phyloP scores from a whole-genome alignment of 2,797 vertebrate genomes.

The Bovichtus diacanthus region DNA sequence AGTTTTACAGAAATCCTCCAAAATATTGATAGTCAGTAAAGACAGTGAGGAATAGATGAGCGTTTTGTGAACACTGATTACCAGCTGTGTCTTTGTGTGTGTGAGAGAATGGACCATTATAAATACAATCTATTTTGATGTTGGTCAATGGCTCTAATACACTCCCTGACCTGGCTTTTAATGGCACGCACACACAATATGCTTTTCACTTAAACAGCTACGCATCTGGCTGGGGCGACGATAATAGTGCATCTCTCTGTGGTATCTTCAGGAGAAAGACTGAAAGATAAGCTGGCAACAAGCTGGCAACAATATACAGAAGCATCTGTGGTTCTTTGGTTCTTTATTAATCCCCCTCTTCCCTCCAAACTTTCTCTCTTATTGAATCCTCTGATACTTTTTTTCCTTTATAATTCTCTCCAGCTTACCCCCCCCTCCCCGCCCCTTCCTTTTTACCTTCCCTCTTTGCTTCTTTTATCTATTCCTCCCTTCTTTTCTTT shows the following conservation, averaged over 20 bases:
- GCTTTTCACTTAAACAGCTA: slow-evolving; percentile 32
- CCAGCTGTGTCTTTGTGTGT: slow-evolving; percentile 18
- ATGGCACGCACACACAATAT: slow-evolving; percentile 23
- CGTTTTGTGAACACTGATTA: slow-evolving; percentile 51
- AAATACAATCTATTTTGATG: slow-evolving; percentile 42
- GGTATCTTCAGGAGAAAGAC: slow-evolving; percentile 42
- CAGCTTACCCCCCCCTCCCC: not conserved
- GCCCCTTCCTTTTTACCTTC: not conserved
- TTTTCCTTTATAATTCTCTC: slow-evolving; percentile 16
- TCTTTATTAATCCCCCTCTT: slow-evolving; percentile 36
- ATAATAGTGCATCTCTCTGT: slow-evolving; percentile 56
- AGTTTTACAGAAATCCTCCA: slow-evolving; percentile 10
- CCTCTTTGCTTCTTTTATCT: slow-evolving; percentile 33
- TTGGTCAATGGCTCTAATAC: slow-evolving; percentile 46
- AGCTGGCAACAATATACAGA: slow-evolving; percentile 36
- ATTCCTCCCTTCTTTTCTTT: slow-evolving; percentile 25
- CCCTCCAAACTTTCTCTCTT: slow-evolving; percentile 25
- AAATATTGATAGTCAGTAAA: slow-evolving; percentile 36
- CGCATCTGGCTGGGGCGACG: slow-evolving; percentile 32
- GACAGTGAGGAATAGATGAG: slow-evolving; percentile 53
- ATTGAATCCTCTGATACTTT: slow-evolving; percentile 9
- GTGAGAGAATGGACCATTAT: slow-evolving; percentile 30
- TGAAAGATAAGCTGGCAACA: slow-evolving; percentile 50
- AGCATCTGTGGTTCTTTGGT: slow-evolving; percentile 49
- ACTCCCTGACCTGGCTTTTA: not conserved